Evolutionary conservation across 64 coral and sea anemone genomes (phyloP).

Genomic region (Hydrozoanthus tunicans): DNA sequence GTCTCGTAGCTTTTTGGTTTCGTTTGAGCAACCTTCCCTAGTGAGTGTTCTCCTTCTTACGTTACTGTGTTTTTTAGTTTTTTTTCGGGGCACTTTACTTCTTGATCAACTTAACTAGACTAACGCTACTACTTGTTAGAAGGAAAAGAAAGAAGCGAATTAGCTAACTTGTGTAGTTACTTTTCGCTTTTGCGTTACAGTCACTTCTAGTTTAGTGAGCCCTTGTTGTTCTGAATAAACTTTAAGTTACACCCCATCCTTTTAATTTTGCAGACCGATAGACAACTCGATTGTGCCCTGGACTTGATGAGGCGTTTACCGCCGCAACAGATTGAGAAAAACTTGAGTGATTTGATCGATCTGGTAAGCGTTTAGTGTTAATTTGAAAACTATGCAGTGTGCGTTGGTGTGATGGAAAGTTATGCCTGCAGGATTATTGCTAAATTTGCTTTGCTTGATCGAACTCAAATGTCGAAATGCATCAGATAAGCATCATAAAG

Average conservation of each 20-base stretch:
- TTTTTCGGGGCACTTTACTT: neutral
- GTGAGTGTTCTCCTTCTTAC: neutral
- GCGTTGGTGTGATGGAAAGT: neutral
- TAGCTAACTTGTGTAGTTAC: constrained; percentile 9
- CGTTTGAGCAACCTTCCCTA: neutral
- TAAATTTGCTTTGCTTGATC: neutral
- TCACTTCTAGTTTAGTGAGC: constrained; percentile 17
- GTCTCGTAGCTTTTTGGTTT: neutral
- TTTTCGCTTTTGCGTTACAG: constrained; percentile 35
- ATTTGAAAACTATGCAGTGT: neutral
- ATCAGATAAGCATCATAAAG: neutral
- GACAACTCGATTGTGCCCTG: constrained; percentile 97
- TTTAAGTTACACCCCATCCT: constrained; percentile 38
- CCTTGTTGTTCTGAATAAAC: constrained; percentile 19
- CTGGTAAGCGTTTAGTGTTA: constrained; percentile 63
- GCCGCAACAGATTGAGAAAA: constrained; percentile 99
- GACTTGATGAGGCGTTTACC: constrained; percentile 99
- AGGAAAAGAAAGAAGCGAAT: neutral
- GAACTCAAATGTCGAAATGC: neutral
- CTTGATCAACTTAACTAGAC: neutral
- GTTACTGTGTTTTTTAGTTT: neutral
- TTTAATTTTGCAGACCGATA: constrained; percentile 76
- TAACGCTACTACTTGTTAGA: neutral
- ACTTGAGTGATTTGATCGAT: constrained; percentile 99
- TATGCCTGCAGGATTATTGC: neutral